Conservation (phyloP, 2,113 vertebrate species). For the Sylvietta virens region DNA sequence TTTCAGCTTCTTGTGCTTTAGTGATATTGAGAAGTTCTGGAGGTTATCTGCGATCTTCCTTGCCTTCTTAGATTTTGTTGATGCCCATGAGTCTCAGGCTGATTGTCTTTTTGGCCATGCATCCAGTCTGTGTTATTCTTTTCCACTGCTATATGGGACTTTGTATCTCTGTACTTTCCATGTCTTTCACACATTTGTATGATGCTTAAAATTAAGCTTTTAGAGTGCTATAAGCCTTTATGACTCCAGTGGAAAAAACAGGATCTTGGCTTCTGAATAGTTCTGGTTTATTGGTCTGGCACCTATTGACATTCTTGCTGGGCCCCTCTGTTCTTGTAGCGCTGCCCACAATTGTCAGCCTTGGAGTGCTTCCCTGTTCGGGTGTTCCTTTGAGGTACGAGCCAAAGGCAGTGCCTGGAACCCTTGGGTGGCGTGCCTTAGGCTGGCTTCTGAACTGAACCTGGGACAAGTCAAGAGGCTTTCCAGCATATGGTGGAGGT, state of each 20-base stretch:
- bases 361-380: neutral
- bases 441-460: neutral
- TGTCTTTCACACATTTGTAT: neutral
- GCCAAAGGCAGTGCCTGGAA: neutral
- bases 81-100: neutral
- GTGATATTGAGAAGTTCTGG: neutral
- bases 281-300: constrained; percentile 24
- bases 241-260: neutral
- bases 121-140: neutral
- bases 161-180: neutral
- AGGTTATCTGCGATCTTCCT: neutral
- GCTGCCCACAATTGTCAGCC: neutral
- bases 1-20: neutral
- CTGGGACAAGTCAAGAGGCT: neutral
- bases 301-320: neutral
- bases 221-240: neutral
- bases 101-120: rapidly evolving
- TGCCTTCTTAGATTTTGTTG: neutral
- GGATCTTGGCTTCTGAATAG: neutral
- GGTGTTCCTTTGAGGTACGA: neutral
- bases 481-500: neutral
- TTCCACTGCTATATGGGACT: rapidly evolving
- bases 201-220: neutral
- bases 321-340: neutral
- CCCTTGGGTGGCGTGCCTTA: neutral